Conservation (phyloP, 2,888 invertebrate species). For the Tolmerus cingulatus region DNA sequence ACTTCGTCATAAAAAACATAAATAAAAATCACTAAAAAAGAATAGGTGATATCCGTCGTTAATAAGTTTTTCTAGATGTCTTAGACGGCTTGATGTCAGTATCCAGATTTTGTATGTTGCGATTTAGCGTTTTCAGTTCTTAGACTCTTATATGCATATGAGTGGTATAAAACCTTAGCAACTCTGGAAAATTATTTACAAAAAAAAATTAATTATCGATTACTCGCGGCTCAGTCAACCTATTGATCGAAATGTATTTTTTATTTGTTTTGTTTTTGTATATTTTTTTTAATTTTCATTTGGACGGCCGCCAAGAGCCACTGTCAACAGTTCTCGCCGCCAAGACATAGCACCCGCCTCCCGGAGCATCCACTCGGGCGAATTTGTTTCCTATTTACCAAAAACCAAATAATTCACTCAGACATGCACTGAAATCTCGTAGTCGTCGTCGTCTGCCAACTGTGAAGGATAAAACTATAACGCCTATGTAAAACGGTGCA, state of each 20-base stretch:
- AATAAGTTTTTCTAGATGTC: no score
- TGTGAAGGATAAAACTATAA: constrained; percentile 36
- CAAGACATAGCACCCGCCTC: constrained; percentile 23
- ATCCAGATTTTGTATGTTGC: no score
- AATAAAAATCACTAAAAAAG: no score
- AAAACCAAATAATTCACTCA: constrained; percentile 41
- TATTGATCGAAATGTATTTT: background rate
- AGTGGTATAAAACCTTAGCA: no score
- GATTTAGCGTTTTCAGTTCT: no score
- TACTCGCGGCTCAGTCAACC: background rate
- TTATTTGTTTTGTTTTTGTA: background rate
- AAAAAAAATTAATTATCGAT: constrained; percentile 44
- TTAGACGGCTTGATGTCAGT: no score
- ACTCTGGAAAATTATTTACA: background rate
- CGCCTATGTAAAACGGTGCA: constrained; percentile 28
- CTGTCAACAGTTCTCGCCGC: constrained; percentile 14
- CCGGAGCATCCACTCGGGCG: constrained; percentile 12
- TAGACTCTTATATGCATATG: no score
- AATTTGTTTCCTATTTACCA: constrained; percentile 46
- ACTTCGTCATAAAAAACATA: no score
- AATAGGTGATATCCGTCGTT: no score
- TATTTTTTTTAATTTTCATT: constrained; percentile 6
- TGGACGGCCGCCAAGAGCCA: constrained; percentile 24
- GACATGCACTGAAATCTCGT: constrained; percentile 28
- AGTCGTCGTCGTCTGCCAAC: constrained; percentile 29